Evolutionary conservation across 2,113 vertebrate species (phyloP).

Genomic region (Tetraodon nigroviridis): DNA sequence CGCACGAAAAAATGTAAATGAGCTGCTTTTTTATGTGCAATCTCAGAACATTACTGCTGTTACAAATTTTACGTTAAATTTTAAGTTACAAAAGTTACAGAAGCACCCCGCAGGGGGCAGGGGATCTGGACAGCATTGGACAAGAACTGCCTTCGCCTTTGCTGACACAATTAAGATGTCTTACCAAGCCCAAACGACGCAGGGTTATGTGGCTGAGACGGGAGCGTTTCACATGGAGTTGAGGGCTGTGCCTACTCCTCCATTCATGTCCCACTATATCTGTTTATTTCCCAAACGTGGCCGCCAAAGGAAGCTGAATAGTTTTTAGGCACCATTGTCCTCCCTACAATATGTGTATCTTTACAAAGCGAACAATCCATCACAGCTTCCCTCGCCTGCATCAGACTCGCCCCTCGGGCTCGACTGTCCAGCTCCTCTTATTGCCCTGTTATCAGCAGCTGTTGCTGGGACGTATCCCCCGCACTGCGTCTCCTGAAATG

Average conservation of each 20-base stretch:
- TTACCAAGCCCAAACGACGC: constrained; percentile 50
- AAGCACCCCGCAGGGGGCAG: neutral
- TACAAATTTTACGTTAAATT: no score
- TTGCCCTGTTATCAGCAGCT: constrained; percentile 66
- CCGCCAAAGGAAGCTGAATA: constrained; percentile 8
- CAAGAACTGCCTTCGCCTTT: constrained; percentile 47
- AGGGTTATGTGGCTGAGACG: constrained; percentile 5
- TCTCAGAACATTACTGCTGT: no score
- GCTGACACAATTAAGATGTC: constrained; percentile 61
- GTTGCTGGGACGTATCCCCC: constrained; percentile 31
- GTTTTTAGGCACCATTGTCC: constrained; percentile 19
- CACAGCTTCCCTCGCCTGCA: neutral
- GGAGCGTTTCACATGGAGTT: constrained; percentile 11
- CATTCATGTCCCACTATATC: neutral
- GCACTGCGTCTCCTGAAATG: constrained; percentile 51
- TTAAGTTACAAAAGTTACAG: no score
- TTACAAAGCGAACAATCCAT: constrained; percentile 27
- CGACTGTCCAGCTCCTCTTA: constrained; percentile 51
- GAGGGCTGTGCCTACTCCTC: no score
- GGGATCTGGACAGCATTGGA: constrained; percentile 47
- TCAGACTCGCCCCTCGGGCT: constrained; percentile 58
- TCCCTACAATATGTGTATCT: constrained; percentile 15
- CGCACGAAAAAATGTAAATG: no score
- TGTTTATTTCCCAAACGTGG: constrained; percentile 1
- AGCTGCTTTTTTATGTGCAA: no score